A percentile compares a stretch with the other conserved stretches of the same genome.
Evolutionary conservation across 2,888 invertebrate species (phyloP).

Genomic region (Anarsia innoxiella): DNA sequence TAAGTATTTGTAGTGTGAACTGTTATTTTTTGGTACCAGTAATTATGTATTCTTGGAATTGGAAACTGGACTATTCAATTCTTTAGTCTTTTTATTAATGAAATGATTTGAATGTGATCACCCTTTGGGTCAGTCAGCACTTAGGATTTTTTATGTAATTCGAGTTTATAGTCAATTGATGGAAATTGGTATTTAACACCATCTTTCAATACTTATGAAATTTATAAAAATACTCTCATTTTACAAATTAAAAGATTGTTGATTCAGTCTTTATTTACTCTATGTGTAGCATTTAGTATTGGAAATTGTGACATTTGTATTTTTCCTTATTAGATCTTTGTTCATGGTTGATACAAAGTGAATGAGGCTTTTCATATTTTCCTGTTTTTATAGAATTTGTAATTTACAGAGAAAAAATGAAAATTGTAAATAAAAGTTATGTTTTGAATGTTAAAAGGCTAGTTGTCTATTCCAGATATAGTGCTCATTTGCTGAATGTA

Average conservation of each 20-base stretch:
- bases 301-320: conserved; percentile 14
- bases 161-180: conserved; percentile 47
- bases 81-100: no score
- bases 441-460: background rate
- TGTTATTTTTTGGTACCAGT: conserved; percentile 10
- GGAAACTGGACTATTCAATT: no score
- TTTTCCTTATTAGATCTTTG: conserved; percentile 4
- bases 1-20: conserved; percentile 48
- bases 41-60: no score
- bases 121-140: no score
- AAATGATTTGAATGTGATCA: no score
- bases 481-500: conserved; percentile 50
- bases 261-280: conserved; percentile 10
- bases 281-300: conserved; percentile 12
- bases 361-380: conserved; percentile 16
- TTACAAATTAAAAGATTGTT: conserved; percentile 14
- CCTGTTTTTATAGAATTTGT: conserved; percentile 1
- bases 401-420: background rate
- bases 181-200: conserved; percentile 33
- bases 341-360: conserved; percentile 4
- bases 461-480: conserved; percentile 31
- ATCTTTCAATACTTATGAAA: conserved; percentile 12
- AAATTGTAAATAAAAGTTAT: conserved; percentile 1
- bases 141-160: background rate
- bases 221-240: conserved; percentile 19